phyloP scores from a whole-genome alignment of 2,113 vertebrate genomes.

The Benitochromis conjunctus region DNA sequence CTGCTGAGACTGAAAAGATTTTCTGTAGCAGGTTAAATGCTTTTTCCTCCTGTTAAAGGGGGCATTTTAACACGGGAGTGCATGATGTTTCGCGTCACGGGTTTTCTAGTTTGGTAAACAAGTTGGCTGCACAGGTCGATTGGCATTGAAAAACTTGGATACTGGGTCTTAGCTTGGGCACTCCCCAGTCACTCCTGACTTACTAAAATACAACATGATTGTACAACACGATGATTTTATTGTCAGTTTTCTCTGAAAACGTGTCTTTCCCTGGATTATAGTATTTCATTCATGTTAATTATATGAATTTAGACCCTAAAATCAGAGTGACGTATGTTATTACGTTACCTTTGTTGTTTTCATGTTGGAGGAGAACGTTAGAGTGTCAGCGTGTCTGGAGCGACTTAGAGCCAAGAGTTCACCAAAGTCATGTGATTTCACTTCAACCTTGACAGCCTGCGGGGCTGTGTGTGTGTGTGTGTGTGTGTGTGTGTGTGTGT shows the following conservation, averaged over 20 bases:
- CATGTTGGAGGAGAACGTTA: background rate
- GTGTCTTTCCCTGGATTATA: background rate
- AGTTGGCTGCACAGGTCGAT: fast-evolving
- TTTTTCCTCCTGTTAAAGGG: background rate
- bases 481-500: background rate
- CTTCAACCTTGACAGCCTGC: slow-evolving; percentile 5
- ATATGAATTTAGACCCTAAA: background rate
- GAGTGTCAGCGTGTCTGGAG: background rate
- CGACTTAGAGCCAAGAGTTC: background rate
- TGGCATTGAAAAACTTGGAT: background rate
- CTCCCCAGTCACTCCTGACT: background rate
- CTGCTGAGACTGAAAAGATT: background rate
- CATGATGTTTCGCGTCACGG: background rate
- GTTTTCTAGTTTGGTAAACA: background rate
- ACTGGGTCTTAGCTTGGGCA: background rate
- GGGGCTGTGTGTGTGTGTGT: background rate
- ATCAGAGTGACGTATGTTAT: background rate
- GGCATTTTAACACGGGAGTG: background rate
- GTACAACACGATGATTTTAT: background rate
- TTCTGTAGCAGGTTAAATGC: background rate
- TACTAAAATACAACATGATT: fast-evolving
- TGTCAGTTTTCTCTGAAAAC: background rate
- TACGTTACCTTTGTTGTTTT: background rate
- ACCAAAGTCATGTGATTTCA: slow-evolving; percentile 19
- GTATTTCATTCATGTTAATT: fast-evolving